Conservation (phyloP, 2,113 vertebrate genomes). For the Daphoenositta chrysoptera region DNA sequence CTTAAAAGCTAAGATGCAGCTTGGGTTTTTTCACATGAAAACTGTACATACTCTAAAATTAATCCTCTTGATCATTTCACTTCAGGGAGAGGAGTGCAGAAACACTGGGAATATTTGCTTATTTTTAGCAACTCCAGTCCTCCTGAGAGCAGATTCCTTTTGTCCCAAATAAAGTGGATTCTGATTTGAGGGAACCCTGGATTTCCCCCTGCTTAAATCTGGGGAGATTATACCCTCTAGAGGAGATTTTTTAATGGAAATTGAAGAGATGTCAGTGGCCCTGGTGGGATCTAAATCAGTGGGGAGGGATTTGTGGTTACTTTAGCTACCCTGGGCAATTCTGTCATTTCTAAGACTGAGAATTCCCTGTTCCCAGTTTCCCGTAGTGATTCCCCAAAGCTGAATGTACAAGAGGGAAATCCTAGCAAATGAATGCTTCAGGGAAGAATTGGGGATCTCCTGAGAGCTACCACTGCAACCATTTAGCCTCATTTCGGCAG, state of each 20-base stretch:
- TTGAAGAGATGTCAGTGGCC: not conserved
- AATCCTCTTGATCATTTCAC: conserved; percentile 46
- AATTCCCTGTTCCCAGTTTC: not conserved
- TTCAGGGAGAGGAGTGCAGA: conserved; percentile 8
- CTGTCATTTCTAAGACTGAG: not conserved
- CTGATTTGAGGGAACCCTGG: not conserved
- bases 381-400: not conserved
- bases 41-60: conserved; percentile 32
- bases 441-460: not conserved
- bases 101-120: conserved; percentile 20
- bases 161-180: not conserved
- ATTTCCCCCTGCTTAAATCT: not conserved
- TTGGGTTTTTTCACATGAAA: not conserved
- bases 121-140: conserved; percentile 1
- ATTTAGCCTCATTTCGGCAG: not conserved
- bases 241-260: not conserved
- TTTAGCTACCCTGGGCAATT: not conserved
- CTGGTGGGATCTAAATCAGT: not conserved
- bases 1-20: conserved; percentile 53
- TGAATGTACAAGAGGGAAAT: not conserved
- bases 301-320: not conserved
- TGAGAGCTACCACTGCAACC: not conserved
- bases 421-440: not conserved
- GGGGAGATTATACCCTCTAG: not conserved
- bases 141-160: not conserved